phyloP scores from a whole-genome alignment of 2,888 invertebrate species.

The Hyles lineata region DNA sequence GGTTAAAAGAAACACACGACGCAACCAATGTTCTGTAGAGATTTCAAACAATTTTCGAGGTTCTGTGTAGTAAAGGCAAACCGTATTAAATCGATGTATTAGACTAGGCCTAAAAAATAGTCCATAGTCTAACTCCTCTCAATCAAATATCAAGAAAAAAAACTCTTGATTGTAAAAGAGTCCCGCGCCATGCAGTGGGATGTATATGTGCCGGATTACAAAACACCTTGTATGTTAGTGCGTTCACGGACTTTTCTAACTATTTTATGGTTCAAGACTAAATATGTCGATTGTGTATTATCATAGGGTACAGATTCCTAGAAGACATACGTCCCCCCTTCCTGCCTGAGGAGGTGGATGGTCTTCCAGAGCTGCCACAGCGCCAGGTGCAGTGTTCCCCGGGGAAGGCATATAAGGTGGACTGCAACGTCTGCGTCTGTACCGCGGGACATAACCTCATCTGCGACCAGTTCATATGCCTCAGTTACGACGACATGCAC shows the following conservation, averaged over 20 bases:
- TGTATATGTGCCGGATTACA: no score
- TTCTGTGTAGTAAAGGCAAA: no score
- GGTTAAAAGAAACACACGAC: not conserved
- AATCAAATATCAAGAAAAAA: no score
- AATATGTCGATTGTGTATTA: not conserved
- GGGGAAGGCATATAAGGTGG: constrained; percentile 57
- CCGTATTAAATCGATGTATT: no score
- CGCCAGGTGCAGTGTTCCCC: constrained; percentile 55
- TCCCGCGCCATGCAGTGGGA: no score
- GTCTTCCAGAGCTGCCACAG: constrained; percentile 48
- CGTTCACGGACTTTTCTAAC: no score
- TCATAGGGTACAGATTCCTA: constrained; percentile 33
- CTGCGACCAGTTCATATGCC: constrained; percentile 61
- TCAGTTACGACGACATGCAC: constrained; percentile 55
- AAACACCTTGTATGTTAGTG: no score
- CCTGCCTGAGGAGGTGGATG: constrained; percentile 35
- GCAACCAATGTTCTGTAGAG: not conserved
- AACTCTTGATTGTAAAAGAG: no score
- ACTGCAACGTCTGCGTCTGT: constrained; percentile 70
- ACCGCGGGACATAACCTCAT: constrained; percentile 52
- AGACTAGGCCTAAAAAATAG: no score
- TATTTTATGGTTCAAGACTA: no score
- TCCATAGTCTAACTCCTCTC: no score
- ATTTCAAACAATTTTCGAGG: no score
- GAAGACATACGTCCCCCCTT: constrained; percentile 45